phyloP scores from a whole-genome alignment of 1,140 invertebrate genomes.

The Cyphomyrmex costatus region DNA sequence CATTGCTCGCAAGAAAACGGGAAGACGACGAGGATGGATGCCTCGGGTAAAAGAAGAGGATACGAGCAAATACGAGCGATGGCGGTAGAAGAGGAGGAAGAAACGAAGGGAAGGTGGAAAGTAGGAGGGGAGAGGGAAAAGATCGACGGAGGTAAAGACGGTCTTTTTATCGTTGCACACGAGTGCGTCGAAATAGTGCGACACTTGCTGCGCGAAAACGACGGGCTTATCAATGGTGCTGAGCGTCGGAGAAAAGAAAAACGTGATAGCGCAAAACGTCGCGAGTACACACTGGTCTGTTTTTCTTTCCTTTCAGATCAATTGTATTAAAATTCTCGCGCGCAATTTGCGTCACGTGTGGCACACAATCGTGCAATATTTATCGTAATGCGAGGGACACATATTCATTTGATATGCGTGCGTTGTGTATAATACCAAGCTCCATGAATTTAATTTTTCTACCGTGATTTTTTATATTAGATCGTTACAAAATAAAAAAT shows the following conservation, averaged over 20 bases:
- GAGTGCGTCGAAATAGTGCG: slow-evolving; percentile 8
- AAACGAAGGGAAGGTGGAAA: slow-evolving; percentile 46
- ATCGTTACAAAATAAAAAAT: neutral
- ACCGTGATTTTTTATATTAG: neutral
- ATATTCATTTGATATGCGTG: neutral
- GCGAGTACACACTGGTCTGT: neutral
- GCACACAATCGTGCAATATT: neutral
- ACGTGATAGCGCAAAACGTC: neutral
- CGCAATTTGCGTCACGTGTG: slow-evolving; percentile 3
- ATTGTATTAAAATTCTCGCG: neutral
- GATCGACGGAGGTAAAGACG: slow-evolving; percentile 11
- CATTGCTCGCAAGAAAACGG: slow-evolving; percentile 34
- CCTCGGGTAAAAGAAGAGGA: neutral
- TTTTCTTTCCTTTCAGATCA: slow-evolving; percentile 1
- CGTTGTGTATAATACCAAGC: neutral
- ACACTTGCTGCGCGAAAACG: slow-evolving; percentile 56
- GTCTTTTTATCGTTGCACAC: slow-evolving; percentile 29
- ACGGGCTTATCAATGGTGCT: slow-evolving; percentile 29
- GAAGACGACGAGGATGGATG: slow-evolving; percentile 42
- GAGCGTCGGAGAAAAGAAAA: slow-evolving; percentile 20
- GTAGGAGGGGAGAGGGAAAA: slow-evolving; percentile 13
- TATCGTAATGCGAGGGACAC: neutral
- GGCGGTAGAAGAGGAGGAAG: slow-evolving; percentile 9
- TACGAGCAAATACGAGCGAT: neutral
- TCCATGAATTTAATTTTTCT: neutral